Base-by-base conservation (phyloP, 2,113 vertebrate species). In the Nasalis larvatus region DNA sequence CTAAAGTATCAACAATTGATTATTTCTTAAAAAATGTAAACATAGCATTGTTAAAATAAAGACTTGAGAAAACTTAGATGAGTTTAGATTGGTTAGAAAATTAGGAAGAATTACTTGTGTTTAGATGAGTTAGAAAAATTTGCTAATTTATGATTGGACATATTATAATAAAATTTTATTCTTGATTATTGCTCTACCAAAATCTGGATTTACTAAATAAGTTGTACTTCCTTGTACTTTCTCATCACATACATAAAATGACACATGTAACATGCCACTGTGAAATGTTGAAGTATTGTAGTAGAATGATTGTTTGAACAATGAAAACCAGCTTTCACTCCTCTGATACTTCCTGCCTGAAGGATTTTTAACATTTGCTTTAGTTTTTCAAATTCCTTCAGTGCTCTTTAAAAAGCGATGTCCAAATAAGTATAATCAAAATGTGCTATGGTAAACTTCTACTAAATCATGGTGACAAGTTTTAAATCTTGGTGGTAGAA, bases 141-240 rank as follows among this genome's bases (percentile, higher is more conserved):
- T 96, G 96, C 47, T 97, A 98, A 98, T 97, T 97, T 96, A 95
- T 96, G 86, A 97, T 96, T 88, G 74, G 47, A 91, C 83, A 98
- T 74, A n/a, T 93, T 97, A 95, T 93, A 94, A 96, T 96, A 98
- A 98, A 69, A 98, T 95, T 77, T 97, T 98, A 85, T 96, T 95
- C 96, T 98, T 98, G 95, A 95, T 97, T 97, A 97, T 93, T 94
- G 84, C 97, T 96, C 77, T 95, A 94, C 83, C 49, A 97, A 98
- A 99, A 98, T 98, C 98, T 99, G 98, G 97, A 98, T 98, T 98
- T 98, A 98, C 97, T 98, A 98, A 99, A 97, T 98, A 97, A 92
- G 94, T 97, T 98, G 84, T 87, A 78, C 93, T 88, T 42, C 93
- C 95, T 98, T 95, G 87, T 97, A 97, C 93, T 92, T 96, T 98